Evolutionary conservation across 2,888 invertebrate species (phyloP).

Genomic region (Cyclophora albipunctata): DNA sequence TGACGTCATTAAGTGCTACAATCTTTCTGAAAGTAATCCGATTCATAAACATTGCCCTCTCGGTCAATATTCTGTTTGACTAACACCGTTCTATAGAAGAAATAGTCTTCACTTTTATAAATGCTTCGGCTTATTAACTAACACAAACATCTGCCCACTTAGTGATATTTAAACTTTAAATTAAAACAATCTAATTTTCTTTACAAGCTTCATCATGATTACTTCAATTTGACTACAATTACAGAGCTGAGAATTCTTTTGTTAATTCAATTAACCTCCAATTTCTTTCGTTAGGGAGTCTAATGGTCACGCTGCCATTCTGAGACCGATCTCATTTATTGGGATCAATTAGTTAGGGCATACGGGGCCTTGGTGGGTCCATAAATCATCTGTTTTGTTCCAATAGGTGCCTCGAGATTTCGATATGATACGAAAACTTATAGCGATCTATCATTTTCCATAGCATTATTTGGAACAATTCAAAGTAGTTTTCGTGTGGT

Average conservation of each 20-base stretch:
- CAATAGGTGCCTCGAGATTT: constrained; percentile 10
- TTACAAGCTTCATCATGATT: constrained; percentile 9
- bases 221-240: constrained; percentile 28
- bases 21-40: too few relatives aligned
- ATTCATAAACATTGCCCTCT: too few relatives aligned
- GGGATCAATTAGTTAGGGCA: constrained; percentile 51
- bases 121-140: too few relatives aligned
- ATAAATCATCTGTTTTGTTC: constrained; percentile 22
- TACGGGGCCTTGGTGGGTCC: constrained; percentile 15
- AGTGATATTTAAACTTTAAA: too few relatives aligned
- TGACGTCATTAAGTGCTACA: too few relatives aligned
- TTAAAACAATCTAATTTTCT: too few relatives aligned
- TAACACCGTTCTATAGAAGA: not conserved
- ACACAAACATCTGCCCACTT: too few relatives aligned
- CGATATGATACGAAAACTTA: not conserved
- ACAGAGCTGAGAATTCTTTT: constrained; percentile 28
- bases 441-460: constrained; percentile 7
- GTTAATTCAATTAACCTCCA: constrained; percentile 65
- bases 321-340: constrained; percentile 55
- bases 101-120: not conserved
- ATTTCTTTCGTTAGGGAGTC: constrained; percentile 50
- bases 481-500: too few relatives aligned
- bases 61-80: too few relatives aligned
- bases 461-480: too few relatives aligned
- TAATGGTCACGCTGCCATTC: constrained; percentile 46